Base-by-base conservation (phyloP, 2,113 vertebrate genomes). In the Nerophis ophidion region DNA sequence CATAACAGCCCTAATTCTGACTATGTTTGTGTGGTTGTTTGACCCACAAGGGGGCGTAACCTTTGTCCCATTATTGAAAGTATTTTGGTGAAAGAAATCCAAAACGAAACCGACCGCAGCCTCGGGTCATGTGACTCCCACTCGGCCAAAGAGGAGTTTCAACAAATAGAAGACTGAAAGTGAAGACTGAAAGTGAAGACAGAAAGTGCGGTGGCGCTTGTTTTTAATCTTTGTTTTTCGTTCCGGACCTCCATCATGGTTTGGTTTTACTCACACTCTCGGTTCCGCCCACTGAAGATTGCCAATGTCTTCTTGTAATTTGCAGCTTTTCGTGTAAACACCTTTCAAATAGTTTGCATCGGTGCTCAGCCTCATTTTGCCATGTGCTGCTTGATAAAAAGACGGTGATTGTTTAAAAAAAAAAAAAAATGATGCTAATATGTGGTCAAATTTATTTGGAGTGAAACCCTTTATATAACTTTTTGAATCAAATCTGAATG, bases 271-370 rank as follows among this genome's bases (percentile, higher is more conserved):
- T 81, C 86, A 80, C 74, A 73, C 74, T 80, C 80, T 81, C 67
- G 70, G 63, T 48, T 45, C 81, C 84, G 75, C 84, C 81, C 70
- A 84, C 81, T 71, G 60, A 77, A 68, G 26, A 49, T 65, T 36
- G 13, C 47, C 15, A 11, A 50, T 72, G 38, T 16, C 73, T 91
- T 91, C 89, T 89, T 89, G 89, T 89, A 90, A 90, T 83, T 81
- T 77, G 58, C 61, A 54, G 58, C 72, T 65, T 88, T 90, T 90
- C 86, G 65, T 74, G 81, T 87, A 91, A 91, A 86, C 68, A 42
- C 16, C 19, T 26, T 26, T 26, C 3, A 26, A 26, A 26, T 26
- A 26, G 26, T 26, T 26, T 26, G 26, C 26, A 26, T 26, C 26
- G 26, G 26, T 26, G 26, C 26, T 26, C 26, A 26, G 26, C 26